Evolutionary conservation across 2,797 vertebrate species (phyloP).

Genomic region (Tadarida brasiliensis): DNA sequence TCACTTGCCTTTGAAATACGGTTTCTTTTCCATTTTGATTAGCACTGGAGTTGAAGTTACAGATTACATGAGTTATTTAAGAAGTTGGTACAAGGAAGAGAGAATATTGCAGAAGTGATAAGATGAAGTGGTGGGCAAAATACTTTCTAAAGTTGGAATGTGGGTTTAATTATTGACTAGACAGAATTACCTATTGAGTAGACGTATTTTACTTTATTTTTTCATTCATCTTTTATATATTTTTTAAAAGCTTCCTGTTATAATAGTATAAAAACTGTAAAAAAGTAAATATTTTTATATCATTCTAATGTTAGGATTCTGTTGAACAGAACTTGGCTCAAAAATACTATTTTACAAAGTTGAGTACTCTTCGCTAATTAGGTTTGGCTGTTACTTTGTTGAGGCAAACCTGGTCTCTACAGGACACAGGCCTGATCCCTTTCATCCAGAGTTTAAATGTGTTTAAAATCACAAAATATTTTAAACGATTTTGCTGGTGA

Average conservation of each 20-base stretch:
- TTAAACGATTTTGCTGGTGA: neutral
- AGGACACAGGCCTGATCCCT: neutral
- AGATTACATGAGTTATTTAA: slow-evolving; percentile 48
- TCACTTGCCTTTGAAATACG: slow-evolving; percentile 51
- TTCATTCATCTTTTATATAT: slow-evolving; percentile 72
- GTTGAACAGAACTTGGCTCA: slow-evolving; percentile 54
- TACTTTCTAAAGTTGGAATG: slow-evolving; percentile 35
- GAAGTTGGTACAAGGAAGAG: slow-evolving; percentile 18
- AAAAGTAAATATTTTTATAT: slow-evolving; percentile 71
- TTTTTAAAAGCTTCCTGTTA: slow-evolving; percentile 52
- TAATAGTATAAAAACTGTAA: slow-evolving; percentile 53
- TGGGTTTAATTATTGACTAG: slow-evolving; percentile 60
- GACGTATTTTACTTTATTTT: slow-evolving; percentile 67
- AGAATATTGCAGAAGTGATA: slow-evolving; percentile 41
- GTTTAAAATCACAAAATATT: slow-evolving; percentile 16
- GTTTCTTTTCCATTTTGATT: slow-evolving; percentile 8
- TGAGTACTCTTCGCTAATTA: neutral
- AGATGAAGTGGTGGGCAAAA: slow-evolving; percentile 32
- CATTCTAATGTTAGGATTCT: slow-evolving; percentile 47
- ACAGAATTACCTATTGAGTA: slow-evolving; percentile 52
- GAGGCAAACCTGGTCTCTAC: neutral
- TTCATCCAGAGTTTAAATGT: slow-evolving; percentile 25
- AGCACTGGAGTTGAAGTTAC: slow-evolving; percentile 58
- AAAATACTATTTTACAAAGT: slow-evolving; percentile 8
- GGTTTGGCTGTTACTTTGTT: neutral